Base-by-base conservation (phyloP, 2,797 vertebrate species). In the Okamejei kenojei region DNA sequence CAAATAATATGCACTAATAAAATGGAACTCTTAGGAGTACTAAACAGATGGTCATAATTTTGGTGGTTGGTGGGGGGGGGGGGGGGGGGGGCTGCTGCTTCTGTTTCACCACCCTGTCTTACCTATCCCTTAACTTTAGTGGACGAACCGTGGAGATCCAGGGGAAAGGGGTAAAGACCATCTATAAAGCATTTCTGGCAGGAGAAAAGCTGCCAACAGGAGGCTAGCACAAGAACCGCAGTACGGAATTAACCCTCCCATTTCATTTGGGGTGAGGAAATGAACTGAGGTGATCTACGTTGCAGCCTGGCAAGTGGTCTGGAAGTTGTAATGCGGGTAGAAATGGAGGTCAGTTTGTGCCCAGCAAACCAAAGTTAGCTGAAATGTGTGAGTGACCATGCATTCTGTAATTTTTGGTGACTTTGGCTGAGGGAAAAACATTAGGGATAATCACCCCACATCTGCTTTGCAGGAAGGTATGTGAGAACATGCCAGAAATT, bases 401-500 rank as follows among this genome's bases (percentile, higher is more conserved):
- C 65, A 68, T 32, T 32, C 13, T 32, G 15, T 68, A 7, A 65
- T 15, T 88, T 88, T 88, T 21, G 68, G 17, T 88, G 61, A 21
- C 35, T 11, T 88, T 32, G n/a, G 15, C 68, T 9, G 63, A 68
- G n/a, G 84, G 63, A 88, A 8, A 88, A n/a, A 21, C 35, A 68
- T 88, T 35, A 9, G 7, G 32, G n/a, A 32, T 68, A 68, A 65
- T 88, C 32, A 45, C 17, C 32, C 2, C 84, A 88, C 84, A 35
- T 68, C 61, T 68, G 63, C 61, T 88, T 7, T 88, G 61, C 84
- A 35, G 61, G 84, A 29, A 68, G 6, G 65, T n/a, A 19, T 88
- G n/a, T 19, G n/a, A 68, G 63, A 88, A 68, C 63, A 9, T 88
- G 68, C 61, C 84, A 88, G 82, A 86, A 88, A 88, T 88, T 32